These are phyloP conservation scores for Echinops telfairi DNA, from an alignment of 2,113 vertebrate species.

Conservation along the genomic window DNA sequence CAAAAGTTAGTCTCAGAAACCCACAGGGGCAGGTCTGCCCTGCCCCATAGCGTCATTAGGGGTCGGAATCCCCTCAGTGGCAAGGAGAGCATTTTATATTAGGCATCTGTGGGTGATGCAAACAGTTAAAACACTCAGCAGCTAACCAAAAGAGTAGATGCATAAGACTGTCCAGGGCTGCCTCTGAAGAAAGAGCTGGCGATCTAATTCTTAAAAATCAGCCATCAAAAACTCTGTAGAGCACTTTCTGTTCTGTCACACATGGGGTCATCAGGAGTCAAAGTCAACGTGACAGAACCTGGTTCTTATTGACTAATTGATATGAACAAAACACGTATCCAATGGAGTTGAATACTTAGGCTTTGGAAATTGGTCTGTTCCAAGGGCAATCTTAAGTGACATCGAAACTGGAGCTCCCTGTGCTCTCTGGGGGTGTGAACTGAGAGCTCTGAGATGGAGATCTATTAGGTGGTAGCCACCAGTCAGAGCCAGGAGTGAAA, in stretches of 20 bases:
- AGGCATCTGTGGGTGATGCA: neutral
- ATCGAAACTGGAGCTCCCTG: constrained; percentile 5
- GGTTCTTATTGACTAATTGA: constrained; percentile 25
- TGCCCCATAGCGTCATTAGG: no score
- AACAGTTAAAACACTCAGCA: neutral
- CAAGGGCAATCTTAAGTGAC: constrained; percentile 20
- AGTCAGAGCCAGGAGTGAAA: no score
- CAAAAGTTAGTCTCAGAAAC: no score
- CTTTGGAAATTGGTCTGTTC: neutral
- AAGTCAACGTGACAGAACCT: neutral
- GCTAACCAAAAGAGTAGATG: neutral
- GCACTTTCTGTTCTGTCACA: neutral
- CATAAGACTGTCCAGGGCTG: neutral
- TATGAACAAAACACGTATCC: neutral
- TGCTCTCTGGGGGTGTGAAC: neutral
- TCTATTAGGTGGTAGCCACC: neutral
- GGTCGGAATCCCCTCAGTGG: no score
- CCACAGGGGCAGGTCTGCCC: no score
- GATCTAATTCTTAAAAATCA: neutral
- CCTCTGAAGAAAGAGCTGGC: neutral
- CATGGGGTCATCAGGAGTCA: neutral
- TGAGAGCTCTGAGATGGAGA: neutral
- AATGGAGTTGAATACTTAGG: neutral
- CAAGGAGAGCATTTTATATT: neutral
- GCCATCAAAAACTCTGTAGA: neutral